Conservation (phyloP, 1,140 invertebrate species). For the Proales similis region DNA sequence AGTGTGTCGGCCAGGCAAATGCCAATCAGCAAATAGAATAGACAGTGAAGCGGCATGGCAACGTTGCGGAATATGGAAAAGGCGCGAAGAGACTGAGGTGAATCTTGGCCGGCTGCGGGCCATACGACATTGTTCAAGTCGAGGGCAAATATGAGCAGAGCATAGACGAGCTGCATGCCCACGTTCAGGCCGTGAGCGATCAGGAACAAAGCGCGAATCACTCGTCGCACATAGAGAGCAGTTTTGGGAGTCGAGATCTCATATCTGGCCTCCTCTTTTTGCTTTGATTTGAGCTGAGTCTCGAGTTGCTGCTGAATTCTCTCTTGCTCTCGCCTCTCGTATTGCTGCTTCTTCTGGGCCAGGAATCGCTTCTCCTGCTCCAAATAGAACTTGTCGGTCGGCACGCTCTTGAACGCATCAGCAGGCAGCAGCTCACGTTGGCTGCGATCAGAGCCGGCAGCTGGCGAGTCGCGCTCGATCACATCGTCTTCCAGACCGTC, state of each 20-base stretch:
- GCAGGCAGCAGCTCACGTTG: constrained; percentile 4
- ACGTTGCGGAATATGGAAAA: constrained; percentile 21
- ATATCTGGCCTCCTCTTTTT: constrained; percentile 33
- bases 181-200: constrained; percentile 29
- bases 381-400: constrained; percentile 28
- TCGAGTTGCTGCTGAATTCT: constrained; percentile 8
- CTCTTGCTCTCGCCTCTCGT: constrained; percentile 21
- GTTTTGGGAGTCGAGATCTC: constrained; percentile 9
- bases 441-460: constrained; percentile 23
- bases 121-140: constrained; percentile 1
- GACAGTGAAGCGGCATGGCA: constrained; percentile 30
- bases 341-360: constrained; percentile 15
- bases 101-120: neutral
- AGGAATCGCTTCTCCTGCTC: constrained; percentile 30
- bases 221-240: constrained; percentile 17
- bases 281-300: constrained; percentile 21
- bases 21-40: constrained; percentile 23
- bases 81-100: neutral
- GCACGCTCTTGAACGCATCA: constrained; percentile 16
- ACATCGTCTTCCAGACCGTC: constrained; percentile 32
- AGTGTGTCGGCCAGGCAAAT: constrained; percentile 29
- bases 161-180: constrained; percentile 12
- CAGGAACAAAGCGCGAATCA: constrained; percentile 14
- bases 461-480: neutral
- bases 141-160: neutral